Evolutionary conservation across 2,797 vertebrate species (phyloP), one percentile per base, ranked within the genome.

Genomic region (Anolis apletophallus): DNA sequence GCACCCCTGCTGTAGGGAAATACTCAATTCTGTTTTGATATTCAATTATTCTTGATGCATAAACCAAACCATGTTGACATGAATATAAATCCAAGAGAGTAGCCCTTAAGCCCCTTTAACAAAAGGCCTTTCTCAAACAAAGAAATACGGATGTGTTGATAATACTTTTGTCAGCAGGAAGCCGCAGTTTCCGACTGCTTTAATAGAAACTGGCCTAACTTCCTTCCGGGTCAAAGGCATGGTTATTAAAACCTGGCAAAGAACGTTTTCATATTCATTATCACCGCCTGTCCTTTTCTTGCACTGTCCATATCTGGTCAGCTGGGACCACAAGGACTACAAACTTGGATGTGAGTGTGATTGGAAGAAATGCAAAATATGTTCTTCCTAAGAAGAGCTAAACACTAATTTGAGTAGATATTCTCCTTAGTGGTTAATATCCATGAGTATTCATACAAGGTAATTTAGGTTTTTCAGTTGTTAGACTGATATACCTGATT

Each of bases 151-250:
- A 68, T 55, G 8, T 54, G 12, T 26, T n/a, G 26, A 36, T 10
- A 54, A 23, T 34, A 3, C 52, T 77, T 77, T 29, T n/a, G n/a
- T 36, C 40, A 69, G 32, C 61, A 64, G 61, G 85, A 82, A 87
- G 29, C 64, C 71, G 14, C 50, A 23, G 8, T 87, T 87, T 11
- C 57, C 40, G 73, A 71, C 14, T 50, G 61, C 72, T 54, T 69
- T 81, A 77, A 88, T 81, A 75, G 71, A 80, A 81, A 36, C 36
- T 85, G 71, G 76, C 52, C 83, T n/a, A 34, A 50, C 50, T 77
- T 61, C 71, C 87, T 85, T 80, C n/a, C 74, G 61, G 54, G 32
- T 88, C 71, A 88, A 29, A 54, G 55, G 77, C 46, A 80, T 40
- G 12, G 11, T 67, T 52, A 54, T 67, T 68, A 69, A 32, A 76